phyloP scores from a whole-genome alignment of 1,140 invertebrate species.

The Aphaenogaster floridana region DNA sequence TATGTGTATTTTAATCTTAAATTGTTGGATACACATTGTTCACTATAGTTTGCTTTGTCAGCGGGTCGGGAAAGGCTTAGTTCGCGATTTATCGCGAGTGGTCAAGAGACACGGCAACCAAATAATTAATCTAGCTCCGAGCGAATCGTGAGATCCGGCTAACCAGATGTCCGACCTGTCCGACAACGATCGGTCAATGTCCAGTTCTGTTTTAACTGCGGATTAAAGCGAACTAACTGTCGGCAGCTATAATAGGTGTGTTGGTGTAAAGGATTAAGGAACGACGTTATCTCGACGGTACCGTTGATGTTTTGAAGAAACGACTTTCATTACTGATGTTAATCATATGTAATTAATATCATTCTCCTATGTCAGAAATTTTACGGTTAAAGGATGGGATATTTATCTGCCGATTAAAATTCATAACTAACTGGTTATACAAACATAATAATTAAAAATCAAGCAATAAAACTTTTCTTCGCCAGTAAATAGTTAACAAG shows the following conservation, averaged over 20 bases:
- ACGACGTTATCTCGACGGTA: conserved; percentile 13
- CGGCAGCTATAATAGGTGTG: conserved; percentile 64
- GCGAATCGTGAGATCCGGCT: conserved; percentile 64
- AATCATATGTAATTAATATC: not conserved
- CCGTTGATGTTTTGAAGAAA: conserved; percentile 12
- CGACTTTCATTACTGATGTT: not conserved
- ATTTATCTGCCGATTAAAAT: not conserved
- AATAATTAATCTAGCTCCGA: conserved; percentile 80
- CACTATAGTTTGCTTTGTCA: conserved; percentile 35
- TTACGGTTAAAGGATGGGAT: not conserved
- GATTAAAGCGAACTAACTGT: conserved; percentile 78
- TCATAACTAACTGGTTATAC: not conserved
- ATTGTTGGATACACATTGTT: not conserved
- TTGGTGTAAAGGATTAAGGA: conserved; percentile 75
- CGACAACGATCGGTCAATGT: conserved; percentile 80
- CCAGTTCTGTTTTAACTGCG: conserved; percentile 80
- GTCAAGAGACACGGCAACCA: conserved; percentile 56
- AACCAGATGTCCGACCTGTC: conserved; percentile 77
- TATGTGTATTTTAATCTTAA: not conserved
- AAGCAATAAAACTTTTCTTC: no score
- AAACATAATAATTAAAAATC: not conserved
- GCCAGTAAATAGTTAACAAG: no score
- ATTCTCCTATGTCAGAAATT: not conserved
- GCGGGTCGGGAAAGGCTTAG: conserved; percentile 38
- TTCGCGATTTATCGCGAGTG: conserved; percentile 75